These are phyloP conservation scores for Ormyrus nitidulus DNA, from an alignment of 2,888 invertebrate species.

Conservation along the genomic window DNA sequence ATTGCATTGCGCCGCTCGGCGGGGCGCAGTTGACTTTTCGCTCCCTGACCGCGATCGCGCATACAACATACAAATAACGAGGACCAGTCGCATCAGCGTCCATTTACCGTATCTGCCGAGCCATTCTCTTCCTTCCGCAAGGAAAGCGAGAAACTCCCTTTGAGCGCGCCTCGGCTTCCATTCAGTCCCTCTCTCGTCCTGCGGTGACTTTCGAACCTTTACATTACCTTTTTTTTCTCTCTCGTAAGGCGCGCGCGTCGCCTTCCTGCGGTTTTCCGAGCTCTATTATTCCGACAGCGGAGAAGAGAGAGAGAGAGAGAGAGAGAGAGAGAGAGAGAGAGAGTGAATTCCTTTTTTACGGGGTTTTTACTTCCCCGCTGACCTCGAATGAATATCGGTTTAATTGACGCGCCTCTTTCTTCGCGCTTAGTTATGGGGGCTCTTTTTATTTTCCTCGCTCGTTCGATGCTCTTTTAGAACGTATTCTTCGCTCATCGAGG, in stretches of 20 bases:
- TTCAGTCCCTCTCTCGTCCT: slow-evolving; percentile 11
- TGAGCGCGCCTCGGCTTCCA: neutral
- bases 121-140: slow-evolving; percentile 44
- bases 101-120: slow-evolving; percentile 6
- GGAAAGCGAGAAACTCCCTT: slow-evolving; percentile 19
- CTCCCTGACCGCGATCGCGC: neutral
- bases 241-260: neutral
- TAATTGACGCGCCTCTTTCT: slow-evolving; percentile 41
- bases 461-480: slow-evolving; percentile 31
- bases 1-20: slow-evolving; percentile 23
- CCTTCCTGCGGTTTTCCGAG: slow-evolving; percentile 28
- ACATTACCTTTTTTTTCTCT: neutral
- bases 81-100: neutral
- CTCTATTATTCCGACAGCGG: slow-evolving; percentile 18
- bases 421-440: neutral
- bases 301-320: slow-evolving; percentile 13
- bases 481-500: slow-evolving; percentile 31
- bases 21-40: slow-evolving; percentile 5
- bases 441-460: slow-evolving; percentile 11
- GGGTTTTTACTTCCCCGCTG: neutral
- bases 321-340: slow-evolving; percentile 6
- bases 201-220: slow-evolving; percentile 25
- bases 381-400: slow-evolving; percentile 48
- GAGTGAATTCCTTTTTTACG: slow-evolving; percentile 24
- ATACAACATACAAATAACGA: neutral